These are phyloP conservation scores for Drosophila buzzatii DNA, from an alignment of 2,888 invertebrate genomes.

Conservation along the genomic window DNA sequence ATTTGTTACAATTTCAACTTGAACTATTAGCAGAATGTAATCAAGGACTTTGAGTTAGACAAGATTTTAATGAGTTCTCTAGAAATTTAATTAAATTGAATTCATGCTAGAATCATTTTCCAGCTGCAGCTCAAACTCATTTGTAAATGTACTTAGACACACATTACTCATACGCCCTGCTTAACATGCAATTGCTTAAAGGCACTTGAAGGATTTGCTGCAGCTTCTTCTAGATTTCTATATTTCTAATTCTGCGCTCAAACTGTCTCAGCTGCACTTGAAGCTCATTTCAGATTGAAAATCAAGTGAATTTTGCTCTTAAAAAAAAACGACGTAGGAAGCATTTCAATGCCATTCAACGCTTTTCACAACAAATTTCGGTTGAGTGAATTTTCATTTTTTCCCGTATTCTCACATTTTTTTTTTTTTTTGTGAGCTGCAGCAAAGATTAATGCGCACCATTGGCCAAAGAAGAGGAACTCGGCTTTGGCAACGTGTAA, in stretches of 20 bases:
- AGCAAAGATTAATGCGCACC: conserved; percentile 18
- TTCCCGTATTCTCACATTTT: background rate
- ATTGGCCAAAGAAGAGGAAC: conserved; percentile 22
- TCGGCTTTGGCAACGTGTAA: conserved; percentile 51
- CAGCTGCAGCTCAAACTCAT: background rate
- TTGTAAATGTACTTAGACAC: background rate
- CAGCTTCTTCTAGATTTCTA: background rate
- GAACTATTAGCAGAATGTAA: background rate
- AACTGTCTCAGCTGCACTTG: conserved; percentile 11
- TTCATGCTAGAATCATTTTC: background rate
- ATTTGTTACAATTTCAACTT: conserved; percentile 18
- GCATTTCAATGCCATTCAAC: conserved; percentile 48
- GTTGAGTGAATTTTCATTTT: conserved; percentile 4
- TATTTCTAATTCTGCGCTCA: background rate
- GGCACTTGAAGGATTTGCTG: background rate
- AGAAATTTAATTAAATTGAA: background rate
- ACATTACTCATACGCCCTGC: conserved; percentile 8
- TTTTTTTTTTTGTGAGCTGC: background rate
- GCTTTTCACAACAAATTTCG: conserved; percentile 33
- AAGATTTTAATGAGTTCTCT: background rate
- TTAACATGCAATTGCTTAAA: conserved; percentile 1
- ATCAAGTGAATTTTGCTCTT: background rate
- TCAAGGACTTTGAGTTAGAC: background rate
- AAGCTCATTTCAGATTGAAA: conserved; percentile 28
- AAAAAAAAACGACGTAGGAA: background rate